Evolutionary conservation across 2,797 vertebrate species (phyloP).

Genomic region (Enteromius mattozi): DNA sequence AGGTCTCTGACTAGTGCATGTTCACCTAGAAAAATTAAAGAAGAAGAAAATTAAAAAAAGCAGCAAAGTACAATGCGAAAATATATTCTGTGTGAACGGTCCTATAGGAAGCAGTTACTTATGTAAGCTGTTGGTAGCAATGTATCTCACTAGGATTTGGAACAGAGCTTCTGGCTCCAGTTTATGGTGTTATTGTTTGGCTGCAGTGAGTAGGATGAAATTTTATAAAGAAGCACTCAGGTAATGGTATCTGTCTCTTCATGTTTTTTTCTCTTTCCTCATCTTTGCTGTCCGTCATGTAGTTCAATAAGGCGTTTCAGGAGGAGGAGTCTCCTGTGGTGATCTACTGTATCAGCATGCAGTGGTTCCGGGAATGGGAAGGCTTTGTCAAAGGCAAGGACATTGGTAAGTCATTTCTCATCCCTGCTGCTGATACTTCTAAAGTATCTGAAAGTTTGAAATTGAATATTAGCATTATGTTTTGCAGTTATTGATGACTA

Average conservation of each 20-base stretch:
- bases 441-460: constrained; percentile 6
- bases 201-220: neutral
- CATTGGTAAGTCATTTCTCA: constrained; percentile 77
- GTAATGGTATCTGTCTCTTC: constrained; percentile 21
- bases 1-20: neutral
- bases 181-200: neutral
- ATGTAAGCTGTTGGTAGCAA: neutral
- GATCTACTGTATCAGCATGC: constrained; percentile 99
- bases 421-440: constrained; percentile 1
- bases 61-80: neutral
- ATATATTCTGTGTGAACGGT: neutral
- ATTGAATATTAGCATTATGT: constrained; percentile 15
- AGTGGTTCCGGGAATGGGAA: constrained; percentile 99
- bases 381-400: constrained; percentile 98
- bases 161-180: neutral
- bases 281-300: constrained; percentile 41
- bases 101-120: neutral
- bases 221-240: neutral
- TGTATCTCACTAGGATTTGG: neutral
- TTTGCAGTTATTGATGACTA: neutral
- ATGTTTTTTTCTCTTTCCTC: neutral
- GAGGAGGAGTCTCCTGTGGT: constrained; percentile 95
- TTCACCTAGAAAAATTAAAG: neutral
- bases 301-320: constrained; percentile 99
- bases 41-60: neutral